Evolutionary conservation across 2,797 vertebrate genomes (phyloP).

Genomic region (Vultur gryphus): DNA sequence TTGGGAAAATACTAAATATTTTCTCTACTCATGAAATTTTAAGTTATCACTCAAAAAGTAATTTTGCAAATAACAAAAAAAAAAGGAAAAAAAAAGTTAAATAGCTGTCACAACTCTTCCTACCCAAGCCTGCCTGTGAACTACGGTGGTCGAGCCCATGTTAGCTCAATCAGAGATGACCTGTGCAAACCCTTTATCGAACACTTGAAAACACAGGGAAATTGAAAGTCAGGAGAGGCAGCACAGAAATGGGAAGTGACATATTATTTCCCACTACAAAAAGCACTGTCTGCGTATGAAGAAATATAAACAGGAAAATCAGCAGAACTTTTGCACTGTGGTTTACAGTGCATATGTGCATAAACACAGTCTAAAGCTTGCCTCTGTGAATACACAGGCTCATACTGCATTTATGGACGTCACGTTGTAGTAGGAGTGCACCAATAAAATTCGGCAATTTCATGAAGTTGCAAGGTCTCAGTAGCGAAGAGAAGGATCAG

Average conservation of each 20-base stretch:
- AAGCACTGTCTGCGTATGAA: neutral
- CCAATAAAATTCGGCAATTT: neutral
- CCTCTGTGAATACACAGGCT: neutral
- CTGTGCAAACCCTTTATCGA: neutral
- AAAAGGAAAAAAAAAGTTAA: neutral
- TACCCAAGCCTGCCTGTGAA: neutral
- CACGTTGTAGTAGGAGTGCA: neutral
- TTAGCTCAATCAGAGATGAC: neutral
- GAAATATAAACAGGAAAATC: neutral
- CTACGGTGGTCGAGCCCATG: accelerated
- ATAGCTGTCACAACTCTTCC: neutral
- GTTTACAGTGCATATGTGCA: neutral
- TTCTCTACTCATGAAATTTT: neutral
- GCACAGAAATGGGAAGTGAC: neutral
- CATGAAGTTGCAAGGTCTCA: neutral
- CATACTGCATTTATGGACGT: neutral
- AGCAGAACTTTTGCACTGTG: neutral
- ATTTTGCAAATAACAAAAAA: neutral
- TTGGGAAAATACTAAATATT: neutral
- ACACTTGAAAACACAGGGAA: neutral
- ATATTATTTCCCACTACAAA: neutral
- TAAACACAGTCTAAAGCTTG: neutral
- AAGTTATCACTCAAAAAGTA: neutral
- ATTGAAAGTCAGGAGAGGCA: neutral
- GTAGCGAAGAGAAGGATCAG: neutral